Conservation (phyloP, 1,140 invertebrate species). For the Manduca sexta region DNA sequence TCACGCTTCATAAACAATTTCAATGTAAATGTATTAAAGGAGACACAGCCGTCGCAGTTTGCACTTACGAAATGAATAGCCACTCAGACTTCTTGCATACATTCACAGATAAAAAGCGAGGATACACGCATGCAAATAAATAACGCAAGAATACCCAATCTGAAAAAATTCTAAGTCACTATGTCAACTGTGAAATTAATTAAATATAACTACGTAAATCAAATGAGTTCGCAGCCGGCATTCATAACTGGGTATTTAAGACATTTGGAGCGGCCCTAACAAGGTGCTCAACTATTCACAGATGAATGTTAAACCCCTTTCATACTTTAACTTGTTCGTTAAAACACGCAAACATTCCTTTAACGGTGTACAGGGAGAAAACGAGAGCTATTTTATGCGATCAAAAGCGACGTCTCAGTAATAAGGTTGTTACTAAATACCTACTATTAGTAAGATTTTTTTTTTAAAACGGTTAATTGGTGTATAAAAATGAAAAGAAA, state of each 20-base stretch:
- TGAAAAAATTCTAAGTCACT: conserved; percentile 14
- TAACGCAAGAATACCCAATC: too few species aligned
- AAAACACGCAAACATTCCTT: conserved; percentile 34
- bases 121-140: too few species aligned
- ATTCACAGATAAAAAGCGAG: too few species aligned
- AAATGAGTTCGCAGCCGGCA: conserved; percentile 22
- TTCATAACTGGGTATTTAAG: conserved; percentile 45
- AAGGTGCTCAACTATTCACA: conserved; percentile 45
- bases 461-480: conserved; percentile 17
- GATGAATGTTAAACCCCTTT: conserved; percentile 34
- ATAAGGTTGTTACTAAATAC: conserved; percentile 30
- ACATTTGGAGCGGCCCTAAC: conserved; percentile 50
- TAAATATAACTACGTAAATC: conserved; percentile 30
- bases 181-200: conserved; percentile 31
- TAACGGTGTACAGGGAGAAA: conserved; percentile 14
- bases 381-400: conserved; percentile 35
- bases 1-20: too few species aligned
- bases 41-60: too few species aligned
- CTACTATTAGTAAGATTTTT: conserved; percentile 11
- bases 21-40: too few species aligned
- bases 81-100: too few species aligned
- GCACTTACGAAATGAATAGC: too few species aligned
- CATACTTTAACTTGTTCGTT: conserved; percentile 39
- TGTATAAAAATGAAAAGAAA: conserved; percentile 4
- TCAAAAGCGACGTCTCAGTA: conserved; percentile 30